Evolutionary conservation across 2,113 vertebrate species (phyloP).

Genomic region (Vulpes ferrilata): DNA sequence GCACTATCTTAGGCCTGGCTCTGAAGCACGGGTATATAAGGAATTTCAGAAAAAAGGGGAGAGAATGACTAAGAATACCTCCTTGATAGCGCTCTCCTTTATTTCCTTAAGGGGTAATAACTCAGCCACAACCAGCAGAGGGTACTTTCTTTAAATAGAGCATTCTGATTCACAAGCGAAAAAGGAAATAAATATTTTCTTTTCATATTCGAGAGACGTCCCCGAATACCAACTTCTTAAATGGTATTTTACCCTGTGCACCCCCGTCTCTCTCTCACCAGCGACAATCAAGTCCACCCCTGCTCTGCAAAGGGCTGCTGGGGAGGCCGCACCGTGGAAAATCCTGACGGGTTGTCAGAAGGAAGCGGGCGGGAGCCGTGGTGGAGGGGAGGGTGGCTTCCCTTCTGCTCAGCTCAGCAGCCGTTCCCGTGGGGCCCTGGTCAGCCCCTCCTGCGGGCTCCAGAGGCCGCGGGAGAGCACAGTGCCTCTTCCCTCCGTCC

Average conservation of each 20-base stretch:
- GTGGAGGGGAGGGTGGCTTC: neutral
- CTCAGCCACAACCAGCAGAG: conserved; percentile 87
- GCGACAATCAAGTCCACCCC: conserved; percentile 15
- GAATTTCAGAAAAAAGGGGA: conserved; percentile 87
- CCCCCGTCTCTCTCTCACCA: neutral
- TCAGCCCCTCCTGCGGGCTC: neutral
- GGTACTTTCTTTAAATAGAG: conserved; percentile 92
- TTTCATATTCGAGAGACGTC: conserved; percentile 88
- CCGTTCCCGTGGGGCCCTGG: neutral
- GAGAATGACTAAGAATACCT: conserved; percentile 91
- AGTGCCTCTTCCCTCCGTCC: neutral
- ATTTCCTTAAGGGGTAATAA: conserved; percentile 93
- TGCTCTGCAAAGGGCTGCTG: neutral
- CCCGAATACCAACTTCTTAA: conserved; percentile 87
- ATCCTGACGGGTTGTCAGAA: neutral
- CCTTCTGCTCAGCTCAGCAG: neutral
- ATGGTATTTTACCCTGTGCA: conserved; percentile 82
- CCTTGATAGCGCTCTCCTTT: conserved; percentile 84
- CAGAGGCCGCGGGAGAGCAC: neutral
- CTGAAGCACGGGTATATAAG: conserved; percentile 88
- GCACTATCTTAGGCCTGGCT: conserved; percentile 87
- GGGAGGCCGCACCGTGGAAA: conserved; percentile 74
- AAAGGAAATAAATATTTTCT: conserved; percentile 93
- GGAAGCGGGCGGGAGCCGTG: neutral
- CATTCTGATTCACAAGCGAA: conserved; percentile 91